Base-by-base conservation (phyloP, 2,113 vertebrate species). In the Limanda limanda region DNA sequence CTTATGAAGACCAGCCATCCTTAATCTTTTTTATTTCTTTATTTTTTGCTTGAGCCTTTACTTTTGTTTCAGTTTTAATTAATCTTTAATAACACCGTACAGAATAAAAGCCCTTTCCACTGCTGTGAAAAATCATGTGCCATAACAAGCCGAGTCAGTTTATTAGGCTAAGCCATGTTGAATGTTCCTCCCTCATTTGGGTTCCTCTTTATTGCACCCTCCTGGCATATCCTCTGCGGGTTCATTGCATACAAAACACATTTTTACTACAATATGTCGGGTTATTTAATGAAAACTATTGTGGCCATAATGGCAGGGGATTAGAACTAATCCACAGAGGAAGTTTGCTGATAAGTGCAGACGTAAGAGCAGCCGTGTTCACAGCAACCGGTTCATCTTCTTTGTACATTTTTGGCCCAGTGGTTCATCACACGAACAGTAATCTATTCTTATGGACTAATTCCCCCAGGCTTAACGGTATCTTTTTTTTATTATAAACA, bases 231-330 rank as follows among this genome's bases (percentile, higher is more conserved):
- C 82, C 81, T 81, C 61, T 5, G 52, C 27, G 67, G 71, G 85
- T 89, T 89, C 85, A 89, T 88, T 92, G 84, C 82, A 70, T 62
- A 1, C 75, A 81, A 70, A 91, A 86, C 79, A 79, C 76, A 81
- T 84, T 90, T 90, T 78, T 60, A 74, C 81, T 65, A 85, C 89
- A 93, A 89, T 90, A 84, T 87, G 78, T 64, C 7, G 61, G 79
- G 67, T 87, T 91, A 87, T 91, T 92, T 86, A 91, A 91, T 92
- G 88, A 90, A 90, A 91, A 87, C 83, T 60, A 84, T 81, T 86
- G 86, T 91, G 81, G 68, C 70, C 68, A 71, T 79, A 84, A 88
- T 85, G 72, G 78, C 66, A 68, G 71, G 78, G 88, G 89, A 92
- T 91, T 89, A 91, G 27, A 78, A 62, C 61, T 89, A 92, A 92